Conservation (phyloP, 2,113 vertebrate species). For the Pterocles burchelli region DNA sequence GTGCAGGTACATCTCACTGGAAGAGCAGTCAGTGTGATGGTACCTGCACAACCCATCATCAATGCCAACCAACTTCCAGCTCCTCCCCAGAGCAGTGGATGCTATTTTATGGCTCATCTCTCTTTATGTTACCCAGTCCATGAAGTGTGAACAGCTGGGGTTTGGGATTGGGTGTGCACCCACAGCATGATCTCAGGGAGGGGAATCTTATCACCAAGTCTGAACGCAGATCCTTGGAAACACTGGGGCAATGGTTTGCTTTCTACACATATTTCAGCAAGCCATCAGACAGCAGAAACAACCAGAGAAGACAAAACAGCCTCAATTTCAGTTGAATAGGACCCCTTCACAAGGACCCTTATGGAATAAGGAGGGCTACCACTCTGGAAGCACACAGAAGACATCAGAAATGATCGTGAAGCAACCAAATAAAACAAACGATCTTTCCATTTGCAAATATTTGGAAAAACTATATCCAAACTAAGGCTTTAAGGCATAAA, state of each 20-base stretch:
- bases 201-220: not conserved
- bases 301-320: not conserved
- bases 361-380: not conserved
- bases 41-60: not conserved
- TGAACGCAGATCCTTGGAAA: not conserved
- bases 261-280: not conserved
- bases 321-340: not conserved
- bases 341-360: not conserved
- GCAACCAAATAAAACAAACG: not conserved
- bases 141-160: not conserved
- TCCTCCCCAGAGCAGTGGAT: not conserved
- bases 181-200: fast-evolving
- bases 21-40: not conserved
- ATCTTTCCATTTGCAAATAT: not conserved
- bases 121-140: fast-evolving
- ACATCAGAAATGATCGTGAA: not conserved
- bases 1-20: not conserved
- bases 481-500: not conserved
- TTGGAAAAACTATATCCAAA: not conserved
- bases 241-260: not conserved
- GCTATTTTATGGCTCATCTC: not conserved
- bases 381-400: fast-evolving
- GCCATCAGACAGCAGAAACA: not conserved
- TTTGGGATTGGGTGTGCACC: not conserved
- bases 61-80: not conserved